Percentiles rank a stretch among this genome's conserved stretches.
Evolutionary conservation across 2,888 invertebrate species (phyloP).

Genomic region (Druceiella hillmani): DNA sequence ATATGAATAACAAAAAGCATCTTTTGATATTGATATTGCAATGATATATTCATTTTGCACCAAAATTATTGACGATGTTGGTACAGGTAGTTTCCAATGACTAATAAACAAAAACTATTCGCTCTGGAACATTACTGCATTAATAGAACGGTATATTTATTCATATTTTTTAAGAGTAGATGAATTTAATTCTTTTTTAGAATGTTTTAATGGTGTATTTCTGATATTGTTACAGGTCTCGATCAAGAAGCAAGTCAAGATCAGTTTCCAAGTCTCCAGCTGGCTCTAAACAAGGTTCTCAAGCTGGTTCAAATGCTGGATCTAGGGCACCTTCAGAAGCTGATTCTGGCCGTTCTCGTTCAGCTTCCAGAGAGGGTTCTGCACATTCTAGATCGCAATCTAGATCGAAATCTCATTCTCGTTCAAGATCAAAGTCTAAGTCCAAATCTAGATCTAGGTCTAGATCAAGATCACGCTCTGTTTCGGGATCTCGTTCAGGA

Average conservation of each 20-base stretch:
- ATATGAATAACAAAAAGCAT: too few relatives aligned
- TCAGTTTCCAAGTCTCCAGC: constrained; percentile 29
- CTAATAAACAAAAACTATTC: too few relatives aligned
- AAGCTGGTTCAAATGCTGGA: constrained; percentile 27
- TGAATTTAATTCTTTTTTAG: too few relatives aligned
- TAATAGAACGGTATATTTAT: too few relatives aligned
- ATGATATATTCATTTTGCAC: too few relatives aligned
- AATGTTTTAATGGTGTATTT: too few relatives aligned
- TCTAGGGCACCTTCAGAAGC: constrained; percentile 37
- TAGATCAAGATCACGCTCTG: constrained; percentile 22
- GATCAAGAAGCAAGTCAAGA: constrained; percentile 30
- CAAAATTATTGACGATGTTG: too few relatives aligned
- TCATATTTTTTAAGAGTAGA: too few relatives aligned
- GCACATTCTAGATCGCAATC: constrained; percentile 22
- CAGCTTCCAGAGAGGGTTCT: constrained; percentile 26
- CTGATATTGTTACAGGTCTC: constrained; percentile 29
- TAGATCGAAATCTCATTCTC: constrained; percentile 30
- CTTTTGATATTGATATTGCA: too few relatives aligned
- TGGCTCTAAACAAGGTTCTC: constrained; percentile 18
- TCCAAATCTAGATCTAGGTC: constrained; percentile 31
- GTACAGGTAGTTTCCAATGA: too few relatives aligned
- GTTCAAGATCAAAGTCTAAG: constrained; percentile 34
- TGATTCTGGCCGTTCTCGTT: constrained; percentile 18
- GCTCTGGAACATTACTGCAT: too few relatives aligned
- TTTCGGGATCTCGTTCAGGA: constrained; percentile 33